Percentiles rank a stretch among this genome's conserved stretches.
phyloP scores from a whole-genome alignment of 2,113 vertebrate species.

The Tursiops truncatus region DNA sequence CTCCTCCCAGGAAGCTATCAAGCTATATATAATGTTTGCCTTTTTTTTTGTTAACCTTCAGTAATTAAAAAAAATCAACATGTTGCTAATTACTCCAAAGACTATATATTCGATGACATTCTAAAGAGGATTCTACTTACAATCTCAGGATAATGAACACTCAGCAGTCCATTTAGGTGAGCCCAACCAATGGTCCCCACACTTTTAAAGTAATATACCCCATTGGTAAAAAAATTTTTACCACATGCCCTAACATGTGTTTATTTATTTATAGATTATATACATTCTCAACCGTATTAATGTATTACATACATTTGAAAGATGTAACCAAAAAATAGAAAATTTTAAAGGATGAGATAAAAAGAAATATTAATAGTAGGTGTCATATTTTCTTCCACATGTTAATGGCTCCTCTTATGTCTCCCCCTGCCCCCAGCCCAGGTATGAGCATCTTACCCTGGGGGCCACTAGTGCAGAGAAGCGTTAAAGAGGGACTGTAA shows the following conservation, averaged over 20 bases:
- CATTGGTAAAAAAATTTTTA: not conserved
- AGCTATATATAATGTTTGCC: not conserved
- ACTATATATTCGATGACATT: not conserved
- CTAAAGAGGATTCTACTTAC: not conserved
- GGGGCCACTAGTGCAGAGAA: not conserved
- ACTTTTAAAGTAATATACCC: not conserved
- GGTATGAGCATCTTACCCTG: not conserved
- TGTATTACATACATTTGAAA: not conserved
- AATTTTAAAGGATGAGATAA: not conserved
- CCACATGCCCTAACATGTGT: not conserved
- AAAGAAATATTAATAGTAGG: not conserved
- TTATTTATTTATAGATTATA: constrained; percentile 7
- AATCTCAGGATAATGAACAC: not conserved
- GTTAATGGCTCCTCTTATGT: not conserved
- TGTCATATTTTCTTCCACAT: not conserved
- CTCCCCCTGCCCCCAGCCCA: not conserved
- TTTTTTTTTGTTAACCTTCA: not conserved
- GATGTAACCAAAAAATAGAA: not conserved
- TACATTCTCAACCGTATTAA: not conserved
- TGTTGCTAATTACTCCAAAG: not conserved
- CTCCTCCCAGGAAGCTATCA: not conserved
- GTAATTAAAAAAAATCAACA: not conserved
- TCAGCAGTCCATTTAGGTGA: not conserved
- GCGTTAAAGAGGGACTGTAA: not conserved
- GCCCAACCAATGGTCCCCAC: not conserved